Evolutionary conservation across 2,113 vertebrate species (phyloP), one percentile per base, ranked within the genome.

Genomic region (Chaenocephalus aceratus): DNA sequence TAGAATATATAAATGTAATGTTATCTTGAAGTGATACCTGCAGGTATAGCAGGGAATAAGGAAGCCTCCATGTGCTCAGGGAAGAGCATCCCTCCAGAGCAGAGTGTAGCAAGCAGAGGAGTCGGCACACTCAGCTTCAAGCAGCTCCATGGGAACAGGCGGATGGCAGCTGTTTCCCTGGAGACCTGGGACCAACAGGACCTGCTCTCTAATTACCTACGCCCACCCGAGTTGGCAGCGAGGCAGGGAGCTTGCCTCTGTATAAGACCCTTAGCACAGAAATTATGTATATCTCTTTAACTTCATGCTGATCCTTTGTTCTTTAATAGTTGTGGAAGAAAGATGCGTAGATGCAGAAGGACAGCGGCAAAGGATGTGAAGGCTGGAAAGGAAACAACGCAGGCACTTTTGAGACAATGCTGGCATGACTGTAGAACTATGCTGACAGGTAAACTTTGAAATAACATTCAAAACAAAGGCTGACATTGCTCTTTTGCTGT

Each of bases 131-230:
- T 89, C 72, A 41, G 76, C 78, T 75, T 86, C 81, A 78, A 56
- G 73, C 71, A 62, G 41, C 90, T 80, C 85, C 77, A 86, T 80
- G 77, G 85, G 72, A 90, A 84, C 81, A 1, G 16, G 45, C 70
- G 72, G 78, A 88, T 86, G 85, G 72, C 75, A 73, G 83, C 84
- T 59, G 88, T 91, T 83, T 89, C 90, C 88, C 85, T 82, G 87
- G 89, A 92, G 84, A 92, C 69, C 54, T 30, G 51, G 23, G 52
- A 71, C 76, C 74, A 83, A 87, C 78, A 79, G 68, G 63, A 88
- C 75, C 76, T 72, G 62, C 70, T 86, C 86, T 83, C 67, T 86
- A 78, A 83, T 89, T 80, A 89, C 64, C 64, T 52, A 67, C 86
- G 54, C 83, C 84, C 83, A 89, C 79, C 66, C 34, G 66, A 72